phyloP scores from a whole-genome alignment of 2,888 invertebrate species.

The Patella depressa region DNA sequence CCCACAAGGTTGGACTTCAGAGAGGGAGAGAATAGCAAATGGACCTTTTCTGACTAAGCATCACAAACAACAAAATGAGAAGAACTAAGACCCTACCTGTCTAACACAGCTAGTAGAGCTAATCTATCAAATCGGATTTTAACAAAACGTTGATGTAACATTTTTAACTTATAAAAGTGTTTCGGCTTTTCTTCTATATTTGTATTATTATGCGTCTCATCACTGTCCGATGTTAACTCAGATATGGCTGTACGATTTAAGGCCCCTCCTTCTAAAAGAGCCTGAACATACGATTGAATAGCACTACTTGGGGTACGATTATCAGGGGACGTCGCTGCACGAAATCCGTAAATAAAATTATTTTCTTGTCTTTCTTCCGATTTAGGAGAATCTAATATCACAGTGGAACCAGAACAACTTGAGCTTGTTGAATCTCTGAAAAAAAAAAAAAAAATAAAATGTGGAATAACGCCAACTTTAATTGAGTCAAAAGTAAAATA shows the following conservation, averaged over 20 bases:
- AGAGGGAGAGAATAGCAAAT: no score
- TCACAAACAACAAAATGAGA: no score
- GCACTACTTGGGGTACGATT: conserved; percentile 20
- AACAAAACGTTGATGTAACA: conserved; percentile 75
- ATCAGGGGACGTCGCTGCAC: conserved; percentile 1
- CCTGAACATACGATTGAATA: conserved; percentile 56
- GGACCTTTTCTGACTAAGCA: no score
- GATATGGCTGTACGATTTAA: conserved; percentile 26
- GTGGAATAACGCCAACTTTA: no score
- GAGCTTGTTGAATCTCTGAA: conserved; percentile 58
- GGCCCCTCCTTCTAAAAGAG: conserved; percentile 48
- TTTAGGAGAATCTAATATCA: conserved; percentile 69
- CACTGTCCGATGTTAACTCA: conserved; percentile 54
- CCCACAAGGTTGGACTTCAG: no score
- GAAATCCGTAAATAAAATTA: background rate
- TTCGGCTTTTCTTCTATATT: conserved; percentile 67
- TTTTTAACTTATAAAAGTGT: conserved; percentile 83
- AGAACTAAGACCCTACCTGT: conserved; percentile 73
- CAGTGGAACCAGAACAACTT: conserved; percentile 70
- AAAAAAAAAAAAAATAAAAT: conserved; percentile 6
- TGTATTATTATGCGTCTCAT: conserved; percentile 50
- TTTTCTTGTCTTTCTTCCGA: conserved; percentile 37
- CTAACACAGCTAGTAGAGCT: conserved; percentile 90
- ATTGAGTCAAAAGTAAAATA: no score
- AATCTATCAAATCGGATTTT: conserved; percentile 94